These are phyloP conservation scores for Tachina fera DNA, from an alignment of 2,888 invertebrate genomes.

Conservation along the genomic window DNA sequence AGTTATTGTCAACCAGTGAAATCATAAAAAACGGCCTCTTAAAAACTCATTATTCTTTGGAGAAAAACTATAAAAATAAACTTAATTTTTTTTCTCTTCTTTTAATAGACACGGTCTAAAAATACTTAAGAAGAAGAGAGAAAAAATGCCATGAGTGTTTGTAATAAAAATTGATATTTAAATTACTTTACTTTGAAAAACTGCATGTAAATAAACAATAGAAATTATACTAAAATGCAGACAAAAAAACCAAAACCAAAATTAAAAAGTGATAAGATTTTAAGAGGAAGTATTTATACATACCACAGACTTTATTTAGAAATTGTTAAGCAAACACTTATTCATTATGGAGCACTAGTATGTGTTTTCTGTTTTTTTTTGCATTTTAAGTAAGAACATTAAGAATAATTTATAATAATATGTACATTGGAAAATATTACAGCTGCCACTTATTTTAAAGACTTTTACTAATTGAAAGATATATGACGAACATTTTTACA, in stretches of 20 bases:
- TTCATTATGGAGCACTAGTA: background rate
- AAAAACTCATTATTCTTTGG: constrained; percentile 65
- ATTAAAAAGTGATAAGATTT: constrained; percentile 15
- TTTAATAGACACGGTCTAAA: constrained; percentile 1
- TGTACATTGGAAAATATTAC: constrained; percentile 28
- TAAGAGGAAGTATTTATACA: constrained; percentile 25
- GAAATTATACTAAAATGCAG: constrained; percentile 22
- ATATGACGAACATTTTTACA: constrained; percentile 18
- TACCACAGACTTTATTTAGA: background rate
- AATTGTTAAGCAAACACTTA: background rate
- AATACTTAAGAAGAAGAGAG: background rate
- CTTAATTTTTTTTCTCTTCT: background rate
- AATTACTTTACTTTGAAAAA: constrained; percentile 65
- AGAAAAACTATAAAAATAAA: constrained; percentile 42
- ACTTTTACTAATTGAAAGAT: constrained; percentile 70
- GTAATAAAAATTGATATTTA: constrained; percentile 58
- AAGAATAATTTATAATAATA: background rate
- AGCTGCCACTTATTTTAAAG: constrained; percentile 58
- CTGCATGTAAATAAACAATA: constrained; percentile 59
- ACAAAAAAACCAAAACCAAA: constrained; percentile 25
- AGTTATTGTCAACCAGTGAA: constrained; percentile 10
- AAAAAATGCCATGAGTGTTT: constrained; percentile 19
- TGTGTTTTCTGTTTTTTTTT: background rate
- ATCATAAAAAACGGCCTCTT: constrained; percentile 64
- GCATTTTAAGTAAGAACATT: constrained; percentile 13